Base-by-base conservation (phyloP, 1,140 invertebrate species). In the Lepidotrigona ventralis region DNA sequence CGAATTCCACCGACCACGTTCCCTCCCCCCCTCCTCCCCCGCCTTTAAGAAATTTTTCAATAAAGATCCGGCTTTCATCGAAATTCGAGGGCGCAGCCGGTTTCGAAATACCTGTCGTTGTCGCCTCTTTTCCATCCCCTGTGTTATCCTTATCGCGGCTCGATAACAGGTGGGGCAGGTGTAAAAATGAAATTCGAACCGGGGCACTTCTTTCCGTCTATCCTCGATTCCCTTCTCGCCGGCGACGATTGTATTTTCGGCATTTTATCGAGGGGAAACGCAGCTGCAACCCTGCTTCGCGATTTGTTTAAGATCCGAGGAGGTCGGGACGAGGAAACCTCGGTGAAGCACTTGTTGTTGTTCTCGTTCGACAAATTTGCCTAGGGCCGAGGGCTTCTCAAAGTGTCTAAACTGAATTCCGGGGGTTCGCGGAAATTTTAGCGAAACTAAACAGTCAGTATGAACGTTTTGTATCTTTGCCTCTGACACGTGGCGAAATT, bases 141-240 rank as follows among this genome's bases (percentile, higher is more conserved):
- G 2, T 54, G 54, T 76, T 68, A 58, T 76, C 72, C 33, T 29
- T 51, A 56, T 9, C 80, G 14, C 14, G 51, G 3, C 17, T 29
- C 46, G 23, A 74, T 46, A 46, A 81, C 39, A n/a, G n/a, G n/a
- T n/a, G 6, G 51, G 21, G 14, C 73, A 51, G 54, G 64, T 82
- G 80, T 82, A 82, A 82, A 82, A 82, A 82, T 77, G 80, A 58
- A 82, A 82, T 76, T 82, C 80, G 73, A 33, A 29, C 53, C 19
- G 53, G n/a, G 33, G 58, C 60, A 46, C 66, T 33, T 23, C 17
- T 26, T 56, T 15, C 54, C 8, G n/a, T 53, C 53, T 70, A 6
- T 74, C 72, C 46, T 33, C 56, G 60, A 56, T 81, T 39, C 21
- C 71, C 23, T n/a, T 46, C n/a, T 26, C 23, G 3, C 8, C 19